Percentiles rank a stretch among this genome's conserved stretches.
Evolutionary conservation across 2,113 vertebrate genomes (phyloP).

Genomic region (Gnathonemus longibarbis): DNA sequence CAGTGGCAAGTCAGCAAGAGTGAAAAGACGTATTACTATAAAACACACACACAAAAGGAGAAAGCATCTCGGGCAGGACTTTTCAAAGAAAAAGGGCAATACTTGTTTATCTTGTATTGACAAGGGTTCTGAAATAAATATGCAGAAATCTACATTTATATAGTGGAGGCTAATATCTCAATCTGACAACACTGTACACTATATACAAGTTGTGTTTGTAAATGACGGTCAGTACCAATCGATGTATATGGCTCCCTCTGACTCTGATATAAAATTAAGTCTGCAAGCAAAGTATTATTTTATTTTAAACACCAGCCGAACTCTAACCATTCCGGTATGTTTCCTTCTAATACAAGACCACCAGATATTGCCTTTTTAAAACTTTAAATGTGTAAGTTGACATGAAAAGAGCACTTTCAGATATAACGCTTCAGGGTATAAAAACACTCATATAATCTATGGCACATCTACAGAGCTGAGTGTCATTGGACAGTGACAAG

Average conservation of each 20-base stretch:
- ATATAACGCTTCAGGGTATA: background rate
- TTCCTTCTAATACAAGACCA: background rate
- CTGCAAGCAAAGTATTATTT: background rate
- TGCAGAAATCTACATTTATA: background rate
- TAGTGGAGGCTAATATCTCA: background rate
- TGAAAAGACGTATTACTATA: background rate
- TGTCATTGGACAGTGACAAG: background rate
- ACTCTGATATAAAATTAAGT: background rate
- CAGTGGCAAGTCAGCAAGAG: background rate
- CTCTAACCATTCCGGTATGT: background rate
- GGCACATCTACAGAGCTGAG: background rate
- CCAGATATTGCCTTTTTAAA: constrained; percentile 7
- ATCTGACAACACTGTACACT: background rate
- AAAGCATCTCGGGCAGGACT: background rate
- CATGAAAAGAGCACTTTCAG: background rate
- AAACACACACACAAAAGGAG: background rate
- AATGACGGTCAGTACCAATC: background rate
- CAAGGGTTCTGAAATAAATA: constrained; percentile 13
- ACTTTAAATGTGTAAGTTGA: background rate
- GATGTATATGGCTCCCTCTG: background rate
- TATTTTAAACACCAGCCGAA: background rate
- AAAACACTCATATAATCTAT: background rate
- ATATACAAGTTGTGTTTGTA: background rate
- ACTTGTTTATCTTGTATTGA: constrained; percentile 4
- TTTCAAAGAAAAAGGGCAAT: background rate